A percentile compares a stretch with the other conserved stretches of the same genome.
These are phyloP conservation scores for Cyclargus thomasi DNA, from an alignment of 1,140 invertebrate genomes.

Conservation along the genomic window DNA sequence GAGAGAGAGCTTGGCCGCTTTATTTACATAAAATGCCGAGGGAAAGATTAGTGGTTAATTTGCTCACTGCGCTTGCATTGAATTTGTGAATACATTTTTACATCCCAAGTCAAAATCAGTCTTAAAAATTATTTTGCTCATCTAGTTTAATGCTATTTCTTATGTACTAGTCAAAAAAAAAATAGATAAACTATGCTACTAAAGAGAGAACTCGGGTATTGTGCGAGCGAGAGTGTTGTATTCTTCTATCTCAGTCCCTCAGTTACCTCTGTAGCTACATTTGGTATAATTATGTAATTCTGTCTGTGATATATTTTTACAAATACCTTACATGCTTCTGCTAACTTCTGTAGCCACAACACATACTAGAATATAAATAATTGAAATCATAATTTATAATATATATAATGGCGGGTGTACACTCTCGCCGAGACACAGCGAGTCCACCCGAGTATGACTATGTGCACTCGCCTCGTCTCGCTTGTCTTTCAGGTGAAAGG, in stretches of 20 bases:
- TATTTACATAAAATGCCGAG: not conserved
- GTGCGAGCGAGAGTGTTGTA: not conserved
- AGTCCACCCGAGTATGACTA: too few relatives aligned
- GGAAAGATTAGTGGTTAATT: not conserved
- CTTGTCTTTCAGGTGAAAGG: too few relatives aligned
- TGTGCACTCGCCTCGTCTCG: too few relatives aligned
- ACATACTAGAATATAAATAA: slow-evolving; percentile 37
- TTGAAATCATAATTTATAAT: too few relatives aligned
- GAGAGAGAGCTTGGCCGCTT: too few relatives aligned
- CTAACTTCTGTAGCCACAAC: slow-evolving; percentile 52
- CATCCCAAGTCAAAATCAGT: not conserved
- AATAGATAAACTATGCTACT: not conserved
- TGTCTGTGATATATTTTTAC: slow-evolving; percentile 62
- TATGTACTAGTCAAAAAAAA: slow-evolving; percentile 49
- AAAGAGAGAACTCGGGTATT: not conserved
- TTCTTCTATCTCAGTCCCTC: not conserved
- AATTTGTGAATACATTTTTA: not conserved
- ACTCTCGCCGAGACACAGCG: too few relatives aligned
- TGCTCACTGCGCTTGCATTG: not conserved
- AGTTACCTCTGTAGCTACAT: slow-evolving; percentile 29
- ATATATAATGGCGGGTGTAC: too few relatives aligned
- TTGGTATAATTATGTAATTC: slow-evolving; percentile 36
- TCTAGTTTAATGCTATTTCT: slow-evolving; percentile 38
- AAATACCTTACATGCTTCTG: slow-evolving; percentile 37
- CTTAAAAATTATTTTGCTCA: slow-evolving; percentile 36